Base-by-base conservation (phyloP, 2,888 invertebrate species). In the Fragum sueziense region DNA sequence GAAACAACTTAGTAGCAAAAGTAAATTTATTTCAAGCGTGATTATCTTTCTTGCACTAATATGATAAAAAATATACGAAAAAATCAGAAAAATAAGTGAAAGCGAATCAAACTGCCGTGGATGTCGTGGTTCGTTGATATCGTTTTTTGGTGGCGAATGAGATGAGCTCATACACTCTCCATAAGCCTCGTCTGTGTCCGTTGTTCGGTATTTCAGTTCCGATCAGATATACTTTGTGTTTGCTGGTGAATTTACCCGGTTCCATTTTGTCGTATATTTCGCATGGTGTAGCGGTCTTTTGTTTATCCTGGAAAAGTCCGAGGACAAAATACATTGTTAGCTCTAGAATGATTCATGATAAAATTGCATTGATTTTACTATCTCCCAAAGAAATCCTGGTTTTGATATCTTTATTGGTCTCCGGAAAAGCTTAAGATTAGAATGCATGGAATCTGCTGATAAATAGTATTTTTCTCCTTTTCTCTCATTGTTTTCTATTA, bases 91-190 rank as follows among this genome's bases (percentile, higher is more conserved):
- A n/a, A n/a, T n/a, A n/a, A n/a, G n/a, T n/a, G n/a, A n/a, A n/a
- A n/a, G n/a, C n/a, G n/a, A n/a, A n/a, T n/a, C n/a, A 47, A 2
- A 47, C 17, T 20, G 47, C 4, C 2, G 47, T 47, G 7, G 47
- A 47, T 3, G 14, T 14, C n/a, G 4, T 4, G 14, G 14, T 14
- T 20, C 3, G 17, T 31, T 51, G 31, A 61, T 71, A 71, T 25
- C 71, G 54, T 27, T 71, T 71, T 71, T 20, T 71, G 27, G 25
- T 29, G n/a, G 71, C 59, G 41, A 57, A 80, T 31, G 77, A 70
- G 22, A 80, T 70, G 25, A 80, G 71, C 34, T 80, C 80, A 61
- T 80, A 80, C 22, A 80, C 31, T 20, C 77, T 34, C 80, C 76
- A 77, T 17, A 80, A 51, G 11, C 80, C 80, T 27, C 41, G 29